Conservation (phyloP, 2,888 invertebrate genomes). For the Lasioglossum pauxillum region DNA sequence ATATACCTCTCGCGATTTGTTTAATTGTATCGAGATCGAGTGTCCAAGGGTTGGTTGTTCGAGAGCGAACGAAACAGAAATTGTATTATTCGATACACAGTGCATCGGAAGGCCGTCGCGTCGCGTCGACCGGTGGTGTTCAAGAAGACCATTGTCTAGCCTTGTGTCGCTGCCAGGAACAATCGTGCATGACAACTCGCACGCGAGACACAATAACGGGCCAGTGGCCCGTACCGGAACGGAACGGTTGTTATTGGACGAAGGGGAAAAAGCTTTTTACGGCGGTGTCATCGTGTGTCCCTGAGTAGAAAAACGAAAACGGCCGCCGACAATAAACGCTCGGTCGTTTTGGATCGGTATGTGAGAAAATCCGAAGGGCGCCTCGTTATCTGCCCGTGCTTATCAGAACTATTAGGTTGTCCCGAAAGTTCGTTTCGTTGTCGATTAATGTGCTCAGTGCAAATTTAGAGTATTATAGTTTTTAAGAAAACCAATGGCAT, state of each 20-base stretch:
- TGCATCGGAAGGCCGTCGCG: neutral
- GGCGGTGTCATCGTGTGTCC: neutral
- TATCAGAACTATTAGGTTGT: neutral
- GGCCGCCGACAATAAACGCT: neutral
- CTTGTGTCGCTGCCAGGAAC: slow-evolving; percentile 46
- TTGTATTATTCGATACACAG: neutral
- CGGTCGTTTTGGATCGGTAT: slow-evolving; percentile 1
- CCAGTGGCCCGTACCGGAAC: slow-evolving; percentile 31
- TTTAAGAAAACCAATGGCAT: too few relatives aligned
- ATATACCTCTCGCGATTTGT: neutral
- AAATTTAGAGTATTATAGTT: too few relatives aligned
- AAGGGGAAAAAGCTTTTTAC: slow-evolving; percentile 44
- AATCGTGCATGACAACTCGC: slow-evolving; percentile 47
- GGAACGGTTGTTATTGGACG: slow-evolving; percentile 65
- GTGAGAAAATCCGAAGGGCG: neutral
- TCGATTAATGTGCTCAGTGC: too few relatives aligned
- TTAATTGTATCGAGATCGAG: neutral
- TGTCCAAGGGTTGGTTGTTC: neutral
- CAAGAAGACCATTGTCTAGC: slow-evolving; percentile 19
- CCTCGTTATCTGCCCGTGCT: neutral
- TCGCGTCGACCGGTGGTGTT: neutral
- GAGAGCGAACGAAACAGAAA: neutral
- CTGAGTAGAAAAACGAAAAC: neutral
- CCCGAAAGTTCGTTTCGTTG: too few relatives aligned
- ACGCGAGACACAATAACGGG: slow-evolving; percentile 60